Evolutionary conservation across 2,888 invertebrate species (phyloP), one percentile per base, ranked within the genome.

Genomic region (Leptinotarsa peninsularis): DNA sequence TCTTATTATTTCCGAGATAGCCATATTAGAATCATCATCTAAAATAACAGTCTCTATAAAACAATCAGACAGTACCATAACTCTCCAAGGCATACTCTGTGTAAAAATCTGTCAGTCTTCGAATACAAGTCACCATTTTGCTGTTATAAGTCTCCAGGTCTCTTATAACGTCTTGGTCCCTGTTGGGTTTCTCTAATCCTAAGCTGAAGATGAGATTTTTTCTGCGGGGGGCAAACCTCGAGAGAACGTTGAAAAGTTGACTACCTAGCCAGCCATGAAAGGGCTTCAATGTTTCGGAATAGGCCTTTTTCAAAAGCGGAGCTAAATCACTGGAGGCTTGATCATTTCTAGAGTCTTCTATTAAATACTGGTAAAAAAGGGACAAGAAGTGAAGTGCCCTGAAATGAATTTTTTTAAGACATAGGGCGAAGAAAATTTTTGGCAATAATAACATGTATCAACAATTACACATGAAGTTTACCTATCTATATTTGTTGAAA

Each of bases 221-320:
- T 33, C 85, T 80, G 60, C 75, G 83, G 68, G 87, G 87, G 7
- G 82, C 81, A 79, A 86, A 86, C 67, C 84, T 78, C 23, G 84
- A 83, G 60, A 87, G 77, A 33, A 87, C 95, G 85, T 90, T 89
- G 86, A 95, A 94, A 68, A 95, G 87, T 88, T 93, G 93, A 84
- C 93, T 93, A 4, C 93, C 92, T 83, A 95, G 89, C 92, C 94
- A 95, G 78, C 92, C 93, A 83, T 95, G 95, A 85, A 94, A 93
- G 76, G 90, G 91, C 85, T 94, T 93, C 23, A 96, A 88, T 52
- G 93, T 92, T 69, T 91, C 91, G 82, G 93, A 91, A 86, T 95
- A 95, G 0, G 95, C 93, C 76, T 89, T 88, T 80, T 90, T 91
- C 69, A 94, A 89, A 85, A 92, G 91, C 27, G 90, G 90, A 73